These are phyloP conservation scores for Operophtera brumata DNA, from an alignment of 2,888 invertebrate species.

Conservation along the genomic window DNA sequence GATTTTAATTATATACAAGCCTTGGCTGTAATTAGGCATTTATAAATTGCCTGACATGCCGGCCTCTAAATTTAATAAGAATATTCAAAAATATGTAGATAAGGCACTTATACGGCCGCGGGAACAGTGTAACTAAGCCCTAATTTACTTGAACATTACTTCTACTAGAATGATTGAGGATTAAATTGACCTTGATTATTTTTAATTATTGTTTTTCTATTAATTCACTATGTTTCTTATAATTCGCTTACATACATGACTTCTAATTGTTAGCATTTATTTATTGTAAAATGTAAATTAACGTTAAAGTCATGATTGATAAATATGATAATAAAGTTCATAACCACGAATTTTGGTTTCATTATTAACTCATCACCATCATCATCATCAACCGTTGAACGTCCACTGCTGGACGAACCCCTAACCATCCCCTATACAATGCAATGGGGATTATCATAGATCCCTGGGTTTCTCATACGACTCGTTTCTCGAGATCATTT, in stretches of 20 bases:
- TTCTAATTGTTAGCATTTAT: constrained; percentile 70
- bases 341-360: constrained; percentile 43
- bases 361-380: too few species aligned
- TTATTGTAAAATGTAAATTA: constrained; percentile 70
- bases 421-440: too few species aligned
- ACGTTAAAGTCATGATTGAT: constrained; percentile 75
- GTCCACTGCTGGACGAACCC: too few species aligned
- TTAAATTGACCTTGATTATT: not conserved
- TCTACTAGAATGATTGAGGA: not conserved
- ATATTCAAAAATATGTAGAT: too few species aligned
- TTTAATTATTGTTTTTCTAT: not conserved
- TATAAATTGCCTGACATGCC: too few species aligned
- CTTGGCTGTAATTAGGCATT: too few species aligned
- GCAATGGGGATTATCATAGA: too few species aligned
- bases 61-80: too few species aligned
- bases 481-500: too few species aligned
- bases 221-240: constrained; percentile 1
- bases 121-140: not conserved
- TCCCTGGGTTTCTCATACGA: too few species aligned
- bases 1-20: too few species aligned
- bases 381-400: too few species aligned
- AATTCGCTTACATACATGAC: constrained; percentile 44
- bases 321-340: constrained; percentile 60
- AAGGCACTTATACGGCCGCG: not conserved
- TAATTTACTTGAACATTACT: not conserved